Evolutionary conservation across 35 echinoderm and acorn worm genomes (phyloP), one percentile per base, ranked within the genome.

Genomic region (Chiridota heheva): DNA sequence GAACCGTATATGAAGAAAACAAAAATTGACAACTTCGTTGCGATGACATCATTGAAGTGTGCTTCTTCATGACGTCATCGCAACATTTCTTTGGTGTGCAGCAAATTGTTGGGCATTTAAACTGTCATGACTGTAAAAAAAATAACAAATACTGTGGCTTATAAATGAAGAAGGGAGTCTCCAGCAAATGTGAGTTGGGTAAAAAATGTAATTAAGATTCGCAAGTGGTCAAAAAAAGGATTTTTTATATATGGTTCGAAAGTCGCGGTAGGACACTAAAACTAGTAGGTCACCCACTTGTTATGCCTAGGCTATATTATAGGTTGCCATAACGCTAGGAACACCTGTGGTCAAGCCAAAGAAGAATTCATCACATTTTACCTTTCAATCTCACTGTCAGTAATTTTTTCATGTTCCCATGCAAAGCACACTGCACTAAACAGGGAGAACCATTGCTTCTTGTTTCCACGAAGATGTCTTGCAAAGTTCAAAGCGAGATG

Each of bases 371-470:
- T 37, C 39, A 17, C 28, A 73, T 3, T 47, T 69, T 67, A 82
- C 79, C 79, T 73, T 34, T 75, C 35, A 4, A 85, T 75, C 63
- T 85, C 67, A 2, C 45, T 4, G 42, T 85, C 69, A 28, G 68
- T 29, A 33, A 85, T 76, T 75, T 35, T 77, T 25, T 86, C 72
- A 40, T 53, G 63, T 18, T 86, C 84, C 60, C 55, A 78, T 33
- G 60, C 84, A 69, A 77, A 86, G 36, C 72, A 78, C 15, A 62
- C 84, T 65, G 72, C 84, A 35, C 84, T 73, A 77, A 86, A 86
- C 40, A 86, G 46, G 17, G 78, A 34, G 51, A 77, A 86, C 33
- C 69, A 72, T 27, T 46, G 67, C 16, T 73, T 40, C 36, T 63
- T 78, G 42, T 25, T 86, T 36, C 84, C 84, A 33, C 65, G 76